Evolutionary conservation across 2,888 invertebrate genomes (phyloP), one percentile per base, ranked within the genome.

Genomic region (Trachelus iudaicus): DNA sequence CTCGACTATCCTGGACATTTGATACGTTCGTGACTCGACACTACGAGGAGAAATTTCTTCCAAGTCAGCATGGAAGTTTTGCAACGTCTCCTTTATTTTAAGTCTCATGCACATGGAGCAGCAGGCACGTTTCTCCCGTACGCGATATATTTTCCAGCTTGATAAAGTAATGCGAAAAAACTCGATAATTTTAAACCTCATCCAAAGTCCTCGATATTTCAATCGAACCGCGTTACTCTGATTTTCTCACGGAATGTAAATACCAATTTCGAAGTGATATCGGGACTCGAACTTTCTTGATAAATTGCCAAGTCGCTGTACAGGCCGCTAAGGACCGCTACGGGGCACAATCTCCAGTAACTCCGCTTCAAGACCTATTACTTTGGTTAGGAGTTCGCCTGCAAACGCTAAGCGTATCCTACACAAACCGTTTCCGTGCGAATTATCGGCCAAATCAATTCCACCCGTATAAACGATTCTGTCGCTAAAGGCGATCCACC

Each of bases 21-120:
- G 74, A 80, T 76, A 73, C 77, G 81, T 79, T 82, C 82, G 78
- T 76, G 81, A 80, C 79, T 80, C 34, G 56, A 56, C 56, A 6
- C 56, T 56, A 9, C 56, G 23, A 56, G 9, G 56, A 56, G 56
- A 56, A 56, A 23, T 9, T 15, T 56, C 9, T 56, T 56, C 23
- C 23, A 56, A 23, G 9, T 23, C 9, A 23, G 23, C 56, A 56
- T 23, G 2, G 23, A 23, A 56, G 23, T 56, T 56, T 23, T 9
- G 23, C 56, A 56, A 23, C 23, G 23, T 23, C 56, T 56, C 56
- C 56, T 56, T 56, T 56, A 56, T 9, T 56, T 23, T 56, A 56
- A 23, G 56, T 9, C 56, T 56, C 56, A 23, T 56, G 23, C 56
- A 23, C 56, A 56, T 23, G 56, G 56, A 56, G 23, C 23, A 56